Evolutionary conservation across 2,888 invertebrate genomes (phyloP), one percentile per base, ranked within the genome.

Genomic region (Eilema depressum): DNA sequence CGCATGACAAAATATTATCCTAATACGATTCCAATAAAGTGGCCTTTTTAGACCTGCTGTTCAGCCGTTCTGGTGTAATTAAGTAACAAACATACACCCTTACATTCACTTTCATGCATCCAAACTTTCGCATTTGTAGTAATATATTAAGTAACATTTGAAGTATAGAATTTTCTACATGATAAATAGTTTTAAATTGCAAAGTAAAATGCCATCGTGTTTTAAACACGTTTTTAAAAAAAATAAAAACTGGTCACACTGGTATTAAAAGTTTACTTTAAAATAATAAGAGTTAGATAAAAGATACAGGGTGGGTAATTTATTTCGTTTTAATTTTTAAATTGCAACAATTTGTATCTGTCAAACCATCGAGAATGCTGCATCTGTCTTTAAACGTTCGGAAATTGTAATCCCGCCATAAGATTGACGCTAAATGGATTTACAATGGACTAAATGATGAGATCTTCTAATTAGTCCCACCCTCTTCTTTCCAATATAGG

Each of bases 401-500:
- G 14, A 41, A 63, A 25, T 25, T 25, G 33, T 20, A 41, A 37
- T 11, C 20, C 26, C 20, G 20, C 20, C 25, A 30, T 30, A 7
- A 53, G n/a, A 80, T 84, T 83, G 71, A 69, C 68, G 63, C 68
- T 69, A 62, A 63, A 79, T 70, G 28, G 23, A 30, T 8, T 33
- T 33, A 3, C 4, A 37, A 37, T 41, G 17, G 4, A 17, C 3
- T n/a, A n/a, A n/a, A n/a, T n/a, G n/a, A n/a, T n/a, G n/a, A n/a
- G n/a, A n/a, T n/a, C n/a, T n/a, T n/a, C n/a, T n/a, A n/a, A n/a
- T n/a, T n/a, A n/a, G n/a, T n/a, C n/a, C n/a, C n/a, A n/a, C n/a
- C n/a, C n/a, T n/a, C n/a, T n/a, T n/a, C n/a, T n/a, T n/a, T n/a
- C n/a, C n/a, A n/a, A n/a, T n/a, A n/a, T n/a, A n/a, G n/a, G n/a